Evolutionary conservation across 1,140 invertebrate species (phyloP), one percentile per base, ranked within the genome.

Genomic region (Tribolium madens): DNA sequence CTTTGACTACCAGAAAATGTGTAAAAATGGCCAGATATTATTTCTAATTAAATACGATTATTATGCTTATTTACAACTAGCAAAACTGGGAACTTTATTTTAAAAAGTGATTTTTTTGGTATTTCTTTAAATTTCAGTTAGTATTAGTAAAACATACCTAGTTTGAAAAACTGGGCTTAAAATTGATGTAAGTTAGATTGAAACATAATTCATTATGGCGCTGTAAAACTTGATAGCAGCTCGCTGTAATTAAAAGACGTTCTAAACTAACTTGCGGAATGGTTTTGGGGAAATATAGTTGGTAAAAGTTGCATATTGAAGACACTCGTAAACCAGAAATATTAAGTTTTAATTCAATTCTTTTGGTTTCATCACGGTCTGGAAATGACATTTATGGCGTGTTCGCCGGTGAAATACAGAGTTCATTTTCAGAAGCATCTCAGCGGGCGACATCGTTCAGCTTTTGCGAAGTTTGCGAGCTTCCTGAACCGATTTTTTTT

Each of bases 341-440:
- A 57, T 60, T 53, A 74, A 53, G 47, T 74, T 74, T 60, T 74
- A 74, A 74, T 74, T 74, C 50, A 53, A 74, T 74, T 57, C 53
- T 73, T 74, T 60, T 53, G 72, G 72, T 60, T 60, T 74, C 72
- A 74, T 74, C 72, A 74, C 50, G n/a, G 50, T 14, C 72, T 74
- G 72, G 47, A 17, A 42, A 36, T 60, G 72, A 74, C 72, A 47
- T 74, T 74, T 74, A 74, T 74, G 31, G 72, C 72, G 53, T 74
- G 72, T 74, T 74, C 72, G 52, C 21, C 26, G 52, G 53, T 74
- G 72, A 74, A 74, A 74, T 74, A 74, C 72, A 74, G 72, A 74
- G 72, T 74, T 74, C 72, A 74, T 74, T 74, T 74, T 74, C 72
- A 57, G 50, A 15, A 36, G 50, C 72, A 60, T 74, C 72, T 57